Percentiles rank a stretch among this genome's conserved stretches.
These are phyloP conservation scores for Hermaeophaga mercurialis DNA, from an alignment of 2,888 invertebrate genomes.

Conservation along the genomic window DNA sequence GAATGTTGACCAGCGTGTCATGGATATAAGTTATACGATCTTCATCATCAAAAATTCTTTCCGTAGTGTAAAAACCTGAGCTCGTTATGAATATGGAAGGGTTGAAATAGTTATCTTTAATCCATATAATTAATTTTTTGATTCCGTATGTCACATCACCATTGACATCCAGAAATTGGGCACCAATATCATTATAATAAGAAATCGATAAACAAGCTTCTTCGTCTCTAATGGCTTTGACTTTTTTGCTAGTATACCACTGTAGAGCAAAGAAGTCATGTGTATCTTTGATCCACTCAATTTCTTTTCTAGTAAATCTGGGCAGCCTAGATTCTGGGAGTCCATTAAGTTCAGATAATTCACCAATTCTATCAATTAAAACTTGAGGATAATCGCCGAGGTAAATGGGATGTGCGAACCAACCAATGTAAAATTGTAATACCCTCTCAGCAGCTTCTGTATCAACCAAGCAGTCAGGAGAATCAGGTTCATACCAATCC, in stretches of 20 bases:
- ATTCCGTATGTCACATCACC: background rate
- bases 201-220: background rate
- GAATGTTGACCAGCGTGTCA: too few relatives aligned
- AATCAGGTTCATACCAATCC: slow-evolving; percentile 67
- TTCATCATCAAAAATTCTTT: background rate
- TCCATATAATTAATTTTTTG: background rate
- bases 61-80: background rate
- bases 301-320: slow-evolving; percentile 64
- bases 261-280: slow-evolving; percentile 72
- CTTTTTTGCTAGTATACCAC: background rate
- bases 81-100: background rate
- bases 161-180: background rate
- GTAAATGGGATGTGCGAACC: slow-evolving; percentile 64
- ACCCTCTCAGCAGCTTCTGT: slow-evolving; percentile 63
- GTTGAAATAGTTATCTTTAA: slow-evolving; percentile 10
- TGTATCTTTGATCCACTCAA: slow-evolving; percentile 64
- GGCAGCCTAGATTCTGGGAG: slow-evolving; percentile 67
- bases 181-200: slow-evolving; percentile 7
- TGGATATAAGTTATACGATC: too few relatives aligned
- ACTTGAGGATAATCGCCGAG: slow-evolving; percentile 69
- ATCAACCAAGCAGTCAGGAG: slow-evolving; percentile 61
- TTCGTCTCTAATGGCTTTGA: background rate
- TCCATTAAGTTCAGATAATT: slow-evolving; percentile 56
- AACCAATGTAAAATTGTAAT: slow-evolving; percentile 59
- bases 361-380: slow-evolving; percentile 64